These are phyloP conservation scores for Spilarctia lutea DNA, from an alignment of 2,888 invertebrate species.

Conservation along the genomic window DNA sequence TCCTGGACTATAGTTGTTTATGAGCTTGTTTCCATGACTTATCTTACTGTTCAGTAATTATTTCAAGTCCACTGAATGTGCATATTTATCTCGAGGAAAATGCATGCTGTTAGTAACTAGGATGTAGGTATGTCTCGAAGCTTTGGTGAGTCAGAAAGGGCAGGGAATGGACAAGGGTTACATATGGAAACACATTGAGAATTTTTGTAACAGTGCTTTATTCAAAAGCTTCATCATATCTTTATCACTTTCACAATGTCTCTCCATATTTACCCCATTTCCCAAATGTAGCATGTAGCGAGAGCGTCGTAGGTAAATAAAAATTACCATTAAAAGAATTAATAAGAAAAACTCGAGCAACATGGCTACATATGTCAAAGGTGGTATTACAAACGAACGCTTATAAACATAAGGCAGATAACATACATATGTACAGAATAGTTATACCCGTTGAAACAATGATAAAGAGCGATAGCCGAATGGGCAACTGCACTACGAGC, in stretches of 20 bases:
- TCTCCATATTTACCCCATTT: slow-evolving; percentile 90
- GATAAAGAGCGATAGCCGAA: slow-evolving; percentile 80
- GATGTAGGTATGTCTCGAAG: slow-evolving; percentile 40
- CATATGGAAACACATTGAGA: slow-evolving; percentile 90
- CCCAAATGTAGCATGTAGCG: slow-evolving; percentile 87
- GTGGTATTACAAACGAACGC: slow-evolving; percentile 87
- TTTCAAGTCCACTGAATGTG: slow-evolving; percentile 6
- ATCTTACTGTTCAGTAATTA: not conserved
- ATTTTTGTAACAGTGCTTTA: slow-evolving; percentile 90
- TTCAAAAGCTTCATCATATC: slow-evolving; percentile 88
- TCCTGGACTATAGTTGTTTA: slow-evolving; percentile 14
- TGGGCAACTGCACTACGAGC: slow-evolving; percentile 62
- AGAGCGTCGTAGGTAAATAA: slow-evolving; percentile 80
- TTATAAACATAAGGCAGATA: slow-evolving; percentile 85
- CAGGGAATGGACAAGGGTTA: slow-evolving; percentile 75
- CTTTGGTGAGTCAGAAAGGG: slow-evolving; percentile 56
- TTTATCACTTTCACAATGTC: slow-evolving; percentile 89
- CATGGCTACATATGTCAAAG: slow-evolving; percentile 87
- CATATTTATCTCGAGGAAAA: slow-evolving; percentile 4
- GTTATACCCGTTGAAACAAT: slow-evolving; percentile 82
- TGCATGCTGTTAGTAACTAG: slow-evolving; percentile 52
- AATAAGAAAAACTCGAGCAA: slow-evolving; percentile 76
- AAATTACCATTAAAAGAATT: slow-evolving; percentile 72
- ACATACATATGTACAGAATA: slow-evolving; percentile 82
- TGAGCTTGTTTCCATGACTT: not conserved